Base-by-base conservation (phyloP, 2,797 vertebrate genomes). In the Paramormyrops hopkinsi region DNA sequence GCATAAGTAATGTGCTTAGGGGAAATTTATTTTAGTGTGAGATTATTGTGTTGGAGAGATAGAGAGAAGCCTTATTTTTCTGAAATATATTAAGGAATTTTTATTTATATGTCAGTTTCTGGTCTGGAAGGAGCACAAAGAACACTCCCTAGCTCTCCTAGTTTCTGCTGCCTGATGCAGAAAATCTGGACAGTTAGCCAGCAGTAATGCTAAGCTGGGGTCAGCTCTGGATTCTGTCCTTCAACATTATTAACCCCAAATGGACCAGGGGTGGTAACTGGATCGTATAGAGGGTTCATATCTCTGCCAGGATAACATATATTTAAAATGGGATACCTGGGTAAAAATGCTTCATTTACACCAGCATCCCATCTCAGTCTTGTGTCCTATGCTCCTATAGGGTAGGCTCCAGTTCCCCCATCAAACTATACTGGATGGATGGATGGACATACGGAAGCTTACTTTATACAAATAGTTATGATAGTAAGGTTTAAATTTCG, bases 121-220 rank as follows among this genome's bases (percentile, higher is more conserved):
- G 6, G 73, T 51, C 1, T 25, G 54, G 44, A 25, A 11, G n/a
- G 44, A 46, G n/a, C n/a, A 56, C 79, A 83, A 62, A 62, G 59
- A 22, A 14, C 56, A 69, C 19, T 88, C 83, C 33, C 33, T 33
- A 33, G 76, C 17, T 44, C 33, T 83, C 53, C 51, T 56, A 50
- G 51, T 25, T 84, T 83, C 14, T 56, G 53, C 33, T 17, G 53
- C 44, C 37, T 50, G 76, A 6, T 59, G 37, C 33, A 6, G n/a
- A 88, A 46, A 65, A 90, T 91, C 92, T 93, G 90, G 92, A 89
- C 86, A 33, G 87, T 90, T 89, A 90, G 46, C 29, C 91, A 91
- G 89, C 93, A 50, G 90, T 89, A 93, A 90, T 91, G 92, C 92
- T 8, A 87, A 90, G 92, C 94, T 94, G 93, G 92, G 94, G 93